Evolutionary conservation across 2,888 invertebrate species (phyloP), one percentile per base, ranked within the genome.

Genomic region (Pteria penguin): DNA sequence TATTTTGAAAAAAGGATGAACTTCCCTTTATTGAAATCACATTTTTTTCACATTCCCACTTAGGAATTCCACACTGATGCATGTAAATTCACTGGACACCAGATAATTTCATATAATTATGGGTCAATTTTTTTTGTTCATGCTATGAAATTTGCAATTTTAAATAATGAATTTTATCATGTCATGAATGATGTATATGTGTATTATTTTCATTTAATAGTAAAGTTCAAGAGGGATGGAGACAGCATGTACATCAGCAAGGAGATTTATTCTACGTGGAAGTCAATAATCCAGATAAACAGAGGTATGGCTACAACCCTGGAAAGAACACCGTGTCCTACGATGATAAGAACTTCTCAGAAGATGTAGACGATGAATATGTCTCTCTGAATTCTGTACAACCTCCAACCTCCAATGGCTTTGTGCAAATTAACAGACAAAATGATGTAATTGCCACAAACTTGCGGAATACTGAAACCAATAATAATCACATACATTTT

Each of bases 221-320:
- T 55, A 81, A 82, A 69, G 68, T 80, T 27, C 71, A 77, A 33
- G 76, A 79, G 5, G 82, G 79, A 29, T 87, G 87, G 87, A 78
- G 81, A 33, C 76, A 79, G 36, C 78, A 86, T 79, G 83, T 87
- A 14, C 83, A 82, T 14, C 75, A 82, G 55, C 80, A 86, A 73
- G 86, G 85, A 27, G 84, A 86, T 58, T 60, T 87, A 54, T 87
- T 86, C 68, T 87, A 86, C 72, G 79, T 82, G 22, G 84, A 85
- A 55, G 76, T 76, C 14, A 72, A 76, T 31, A 60, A 66, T 45
- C 24, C 65, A 31, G 45, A n/a, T 33, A 36, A 32, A 24, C 27
- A 63, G 22, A 24, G 22, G 22, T 24, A 63, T 22, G 18, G 24
- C 22, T 32, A n/a, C n/a, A 22, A 63, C 14, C 22, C 14, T 26